Evolutionary conservation across 2,113 vertebrate genomes (phyloP).

Genomic region (Apteryx mantelli): DNA sequence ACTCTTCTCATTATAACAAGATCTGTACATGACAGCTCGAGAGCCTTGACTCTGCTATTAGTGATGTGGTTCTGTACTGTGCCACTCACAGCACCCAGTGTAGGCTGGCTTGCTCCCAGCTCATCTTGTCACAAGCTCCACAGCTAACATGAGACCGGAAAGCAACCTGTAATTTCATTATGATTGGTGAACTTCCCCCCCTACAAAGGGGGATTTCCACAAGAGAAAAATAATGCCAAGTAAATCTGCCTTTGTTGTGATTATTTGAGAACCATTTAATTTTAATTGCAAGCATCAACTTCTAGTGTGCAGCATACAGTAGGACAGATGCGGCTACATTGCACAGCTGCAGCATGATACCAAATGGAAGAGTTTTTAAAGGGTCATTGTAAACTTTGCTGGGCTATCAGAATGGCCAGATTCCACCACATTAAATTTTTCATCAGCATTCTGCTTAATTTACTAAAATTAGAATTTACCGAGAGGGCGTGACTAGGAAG

Average conservation of each 20-base stretch:
- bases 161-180: neutral
- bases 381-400: neutral
- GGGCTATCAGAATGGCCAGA: conserved; percentile 7
- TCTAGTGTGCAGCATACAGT: neutral
- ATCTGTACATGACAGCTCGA: conserved; percentile 59
- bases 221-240: neutral
- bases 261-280: conserved; percentile 33
- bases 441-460: conserved; percentile 67
- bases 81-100: rapidly evolving
- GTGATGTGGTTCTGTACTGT: neutral
- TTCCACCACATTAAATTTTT: conserved; percentile 58
- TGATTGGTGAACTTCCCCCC: neutral
- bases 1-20: conserved; percentile 63
- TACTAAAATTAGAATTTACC: conserved; percentile 59
- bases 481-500: conserved; percentile 43
- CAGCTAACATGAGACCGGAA: neutral
- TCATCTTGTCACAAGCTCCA: neutral
- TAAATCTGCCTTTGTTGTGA: conserved; percentile 39
- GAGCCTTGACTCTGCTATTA: neutral
- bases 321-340: neutral
- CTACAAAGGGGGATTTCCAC: neutral
- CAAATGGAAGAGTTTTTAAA: conserved; percentile 40
- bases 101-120: conserved; percentile 19
- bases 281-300: conserved; percentile 15
- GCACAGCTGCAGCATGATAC: neutral